These are phyloP conservation scores for Drosophila lacicola DNA, from an alignment of 2,888 invertebrate species.

Conservation along the genomic window DNA sequence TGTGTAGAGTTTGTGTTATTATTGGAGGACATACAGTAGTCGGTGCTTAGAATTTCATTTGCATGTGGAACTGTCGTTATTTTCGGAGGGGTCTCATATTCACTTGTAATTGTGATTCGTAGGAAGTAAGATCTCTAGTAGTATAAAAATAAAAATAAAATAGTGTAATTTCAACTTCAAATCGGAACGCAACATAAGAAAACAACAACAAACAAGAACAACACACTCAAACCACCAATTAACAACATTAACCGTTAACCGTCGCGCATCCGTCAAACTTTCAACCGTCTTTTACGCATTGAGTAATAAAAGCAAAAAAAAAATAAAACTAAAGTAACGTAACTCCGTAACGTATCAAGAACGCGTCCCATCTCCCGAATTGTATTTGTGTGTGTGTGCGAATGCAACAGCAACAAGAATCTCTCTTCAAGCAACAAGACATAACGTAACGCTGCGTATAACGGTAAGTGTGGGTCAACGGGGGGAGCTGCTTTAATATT, in stretches of 20 bases:
- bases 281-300: constrained; percentile 37
- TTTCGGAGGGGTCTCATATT: constrained; percentile 40
- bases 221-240: constrained; percentile 24
- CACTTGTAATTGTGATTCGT: constrained; percentile 76
- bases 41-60: constrained; percentile 44
- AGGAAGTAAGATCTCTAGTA: constrained; percentile 77
- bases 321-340: constrained; percentile 17
- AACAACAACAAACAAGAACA: constrained; percentile 40
- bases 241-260: constrained; percentile 36
- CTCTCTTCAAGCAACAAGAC: constrained; percentile 26
- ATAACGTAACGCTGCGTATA: constrained; percentile 17
- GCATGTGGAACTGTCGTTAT: constrained; percentile 38
- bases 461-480: constrained; percentile 25
- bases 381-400: constrained; percentile 18
- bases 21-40: constrained; percentile 43
- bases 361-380: constrained; percentile 11
- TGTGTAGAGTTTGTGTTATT: constrained; percentile 7
- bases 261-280: constrained; percentile 34
- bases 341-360: constrained; percentile 21
- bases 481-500: not conserved
- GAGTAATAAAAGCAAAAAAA: constrained; percentile 27
- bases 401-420: constrained; percentile 28
- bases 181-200: constrained; percentile 68
- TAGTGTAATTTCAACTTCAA: constrained; percentile 59
- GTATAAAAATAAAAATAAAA: constrained; percentile 62